Base-by-base conservation (phyloP, 2,888 invertebrate species). In the Noctua pronuba region DNA sequence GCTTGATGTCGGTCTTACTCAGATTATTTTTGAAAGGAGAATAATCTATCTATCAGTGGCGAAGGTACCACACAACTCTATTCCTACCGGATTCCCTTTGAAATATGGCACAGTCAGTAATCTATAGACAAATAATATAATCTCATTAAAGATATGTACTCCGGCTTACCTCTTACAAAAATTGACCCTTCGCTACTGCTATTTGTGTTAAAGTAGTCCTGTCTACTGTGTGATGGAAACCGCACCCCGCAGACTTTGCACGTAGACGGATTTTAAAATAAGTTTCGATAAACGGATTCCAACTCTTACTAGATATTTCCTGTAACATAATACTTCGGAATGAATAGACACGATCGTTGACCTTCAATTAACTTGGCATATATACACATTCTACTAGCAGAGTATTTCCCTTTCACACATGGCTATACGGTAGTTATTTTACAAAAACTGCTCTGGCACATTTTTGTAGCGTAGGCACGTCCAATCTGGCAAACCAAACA, bases 301-400 rank as follows among this genome's bases (percentile, higher is more conserved):
- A 35, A 11, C 2, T 24, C 11, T 35, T 60, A 1, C 55, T n/a
- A 5, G 55, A 55, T 60, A 21, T 35, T 31, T 60, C 31, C 5
- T 18, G 10, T 31, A 71, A 35, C n/a, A 6, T 28, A 28, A 46
- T 28, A 35, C 4, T 2, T 3, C 35, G 7, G 58, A 41, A 66
- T 28, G n/a, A 41, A 28, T 28, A 28, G n/a, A 49, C 10, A 16
- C 10, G 21, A 44, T 49, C 28, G 18, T 49, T 49, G 35, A 31
- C 55, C 46, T 49, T 58, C 6, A 80, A 52, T 67, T 62, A 62
- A 62, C n/a, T 38, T 52, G 60, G 44, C 31, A 69, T 11, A 35
- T 38, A 38, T 38, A 38, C 18, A 6, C 11, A 80, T 28, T 49
- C 35, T 41, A 5, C n/a, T 49, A 24, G 3, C 13, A 31, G 18